phyloP scores from a whole-genome alignment of 1,140 invertebrate species.

The Drosophila aff. region DNA sequence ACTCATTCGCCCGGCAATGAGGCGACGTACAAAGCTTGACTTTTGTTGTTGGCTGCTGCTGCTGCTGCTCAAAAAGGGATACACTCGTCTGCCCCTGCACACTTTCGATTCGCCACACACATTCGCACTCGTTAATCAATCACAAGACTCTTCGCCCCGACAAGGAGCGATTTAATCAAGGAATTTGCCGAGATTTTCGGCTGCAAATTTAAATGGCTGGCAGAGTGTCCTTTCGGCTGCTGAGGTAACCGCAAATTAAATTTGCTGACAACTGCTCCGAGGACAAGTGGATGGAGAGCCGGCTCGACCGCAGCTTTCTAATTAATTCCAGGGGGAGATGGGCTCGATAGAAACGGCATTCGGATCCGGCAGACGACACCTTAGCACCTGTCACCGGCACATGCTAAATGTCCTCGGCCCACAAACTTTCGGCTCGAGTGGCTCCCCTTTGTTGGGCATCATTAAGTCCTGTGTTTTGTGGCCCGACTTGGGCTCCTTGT shows the following conservation, averaged over 20 bases:
- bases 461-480: slow-evolving; percentile 69
- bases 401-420: slow-evolving; percentile 37
- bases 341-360: slow-evolving; percentile 32
- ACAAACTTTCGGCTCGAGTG: slow-evolving; percentile 31
- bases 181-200: slow-evolving; percentile 55
- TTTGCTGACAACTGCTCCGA: slow-evolving; percentile 61
- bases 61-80: slow-evolving; percentile 17
- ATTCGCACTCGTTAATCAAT: slow-evolving; percentile 60
- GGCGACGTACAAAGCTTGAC: slow-evolving; percentile 54
- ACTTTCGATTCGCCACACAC: slow-evolving; percentile 19
- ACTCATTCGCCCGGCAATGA: slow-evolving; percentile 72
- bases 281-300: slow-evolving; percentile 20
- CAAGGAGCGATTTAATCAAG: slow-evolving; percentile 66
- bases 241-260: slow-evolving; percentile 72
- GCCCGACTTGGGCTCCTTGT: slow-evolving; percentile 56
- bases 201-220: slow-evolving; percentile 48
- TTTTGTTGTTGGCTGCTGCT: slow-evolving; percentile 51
- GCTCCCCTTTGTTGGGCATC: slow-evolving; percentile 66
- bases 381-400: slow-evolving; percentile 74
- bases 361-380: slow-evolving; percentile 49
- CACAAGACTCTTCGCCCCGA: slow-evolving; percentile 40
- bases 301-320: slow-evolving; percentile 68
- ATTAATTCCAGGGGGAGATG: slow-evolving; percentile 58
- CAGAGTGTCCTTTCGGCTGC: slow-evolving; percentile 5
- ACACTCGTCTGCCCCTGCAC: slow-evolving; percentile 35